Conservation (phyloP, 2,888 invertebrate species). For the Catocala nupta region DNA sequence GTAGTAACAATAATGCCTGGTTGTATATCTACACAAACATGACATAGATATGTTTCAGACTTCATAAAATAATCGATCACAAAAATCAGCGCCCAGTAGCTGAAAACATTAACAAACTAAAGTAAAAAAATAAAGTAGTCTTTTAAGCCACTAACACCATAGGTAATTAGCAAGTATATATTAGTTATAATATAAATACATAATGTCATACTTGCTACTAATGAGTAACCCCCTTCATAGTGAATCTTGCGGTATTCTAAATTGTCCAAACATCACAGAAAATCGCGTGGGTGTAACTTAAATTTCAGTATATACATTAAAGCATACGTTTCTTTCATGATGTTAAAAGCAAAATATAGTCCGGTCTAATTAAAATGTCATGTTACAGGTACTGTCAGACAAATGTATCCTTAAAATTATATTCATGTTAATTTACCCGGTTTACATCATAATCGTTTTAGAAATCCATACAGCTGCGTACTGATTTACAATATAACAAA, state of each 20-base stretch:
- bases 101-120: conserved; percentile 22
- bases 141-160: not conserved
- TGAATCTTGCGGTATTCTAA: not conserved
- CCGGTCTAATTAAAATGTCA: not conserved
- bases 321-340: not conserved
- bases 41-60: conserved; percentile 84
- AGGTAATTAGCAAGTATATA: not conserved
- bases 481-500: conserved; percentile 39
- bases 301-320: not conserved
- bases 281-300: not conserved
- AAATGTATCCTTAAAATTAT: not conserved
- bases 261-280: conserved; percentile 2
- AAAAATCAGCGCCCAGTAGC: conserved; percentile 27
- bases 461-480: conserved; percentile 32
- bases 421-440: conserved; percentile 4
- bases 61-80: conserved; percentile 56
- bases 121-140: conserved; percentile 2
- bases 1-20: conserved; percentile 62
- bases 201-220: not conserved
- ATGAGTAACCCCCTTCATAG: conserved; percentile 1
- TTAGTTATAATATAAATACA: no score
- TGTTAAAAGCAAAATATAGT: no score
- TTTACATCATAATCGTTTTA: conserved; percentile 9
- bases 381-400: not conserved
- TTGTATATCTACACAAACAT: conserved; percentile 72